Evolutionary conservation across 2,888 invertebrate genomes (phyloP).

Genomic region (Eustalomyia histrio): DNA sequence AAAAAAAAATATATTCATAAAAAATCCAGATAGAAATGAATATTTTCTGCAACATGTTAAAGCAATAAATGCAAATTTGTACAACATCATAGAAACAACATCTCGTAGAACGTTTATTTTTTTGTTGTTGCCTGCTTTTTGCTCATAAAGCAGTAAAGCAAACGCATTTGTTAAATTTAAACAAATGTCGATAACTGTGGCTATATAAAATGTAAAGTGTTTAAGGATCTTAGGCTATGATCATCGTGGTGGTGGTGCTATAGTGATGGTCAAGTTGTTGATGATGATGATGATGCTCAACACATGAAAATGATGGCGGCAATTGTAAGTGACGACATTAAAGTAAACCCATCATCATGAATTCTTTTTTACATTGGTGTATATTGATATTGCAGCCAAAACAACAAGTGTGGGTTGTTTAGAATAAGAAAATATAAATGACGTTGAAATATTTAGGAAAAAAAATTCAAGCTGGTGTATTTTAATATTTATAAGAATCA

Average conservation of each 20-base stretch:
- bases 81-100: constrained; percentile 62
- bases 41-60: constrained; percentile 55
- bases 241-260: constrained; percentile 42
- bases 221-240: constrained; percentile 47
- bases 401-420: constrained; percentile 61
- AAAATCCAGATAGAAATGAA: constrained; percentile 45
- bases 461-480: constrained; percentile 43
- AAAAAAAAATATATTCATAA: constrained; percentile 19
- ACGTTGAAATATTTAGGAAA: background rate
- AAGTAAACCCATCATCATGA: constrained; percentile 61
- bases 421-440: constrained; percentile 26
- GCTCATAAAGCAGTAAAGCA: constrained; percentile 55
- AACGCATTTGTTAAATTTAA: constrained; percentile 56
- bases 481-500: constrained; percentile 43
- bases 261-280: constrained; percentile 13
- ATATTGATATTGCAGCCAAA: constrained; percentile 54
- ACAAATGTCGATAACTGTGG: constrained; percentile 54
- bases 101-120: constrained; percentile 38
- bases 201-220: constrained; percentile 36
- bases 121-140: background rate
- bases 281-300: constrained; percentile 37
- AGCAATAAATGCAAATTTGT: constrained; percentile 65
- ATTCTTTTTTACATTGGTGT: constrained; percentile 16
- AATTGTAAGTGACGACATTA: constrained; percentile 61
- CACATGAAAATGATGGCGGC: constrained; percentile 61